These are phyloP conservation scores for Catocala nupta DNA, from an alignment of 2,888 invertebrate species.

Conservation along the genomic window DNA sequence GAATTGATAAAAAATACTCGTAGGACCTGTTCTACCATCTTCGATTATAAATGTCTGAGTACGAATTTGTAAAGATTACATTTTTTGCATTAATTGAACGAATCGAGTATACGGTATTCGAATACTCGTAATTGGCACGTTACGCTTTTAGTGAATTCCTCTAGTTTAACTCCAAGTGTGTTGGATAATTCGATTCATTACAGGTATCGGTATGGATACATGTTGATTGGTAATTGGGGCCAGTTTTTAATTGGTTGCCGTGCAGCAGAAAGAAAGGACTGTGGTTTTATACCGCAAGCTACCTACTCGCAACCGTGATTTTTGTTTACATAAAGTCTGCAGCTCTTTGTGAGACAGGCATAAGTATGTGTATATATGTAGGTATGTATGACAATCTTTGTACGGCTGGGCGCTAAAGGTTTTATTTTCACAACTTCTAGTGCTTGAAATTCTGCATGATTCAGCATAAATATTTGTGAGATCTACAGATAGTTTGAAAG, in stretches of 20 bases:
- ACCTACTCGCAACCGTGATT: background rate
- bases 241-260: conserved; percentile 28
- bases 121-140: conserved; percentile 29
- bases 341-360: no score
- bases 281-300: conserved; percentile 1
- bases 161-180: conserved; percentile 27
- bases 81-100: conserved; percentile 42
- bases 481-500: no score
- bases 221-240: conserved; percentile 30
- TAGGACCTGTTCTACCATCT: conserved; percentile 41
- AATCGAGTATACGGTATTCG: conserved; percentile 28
- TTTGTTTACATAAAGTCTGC: background rate
- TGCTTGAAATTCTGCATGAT: no score
- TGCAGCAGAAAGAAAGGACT: conserved; percentile 24
- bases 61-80: conserved; percentile 38
- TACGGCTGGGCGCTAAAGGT: no score
- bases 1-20: conserved; percentile 33
- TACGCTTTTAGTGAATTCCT: conserved; percentile 23
- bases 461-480: no score
- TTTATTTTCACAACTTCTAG: no score
- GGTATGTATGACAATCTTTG: no score
- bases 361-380: no score
- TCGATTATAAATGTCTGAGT: conserved; percentile 28
- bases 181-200: conserved; percentile 33
- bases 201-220: conserved; percentile 18